Base-by-base conservation (phyloP, 2,113 vertebrate genomes). In the Pavo muticus region DNA sequence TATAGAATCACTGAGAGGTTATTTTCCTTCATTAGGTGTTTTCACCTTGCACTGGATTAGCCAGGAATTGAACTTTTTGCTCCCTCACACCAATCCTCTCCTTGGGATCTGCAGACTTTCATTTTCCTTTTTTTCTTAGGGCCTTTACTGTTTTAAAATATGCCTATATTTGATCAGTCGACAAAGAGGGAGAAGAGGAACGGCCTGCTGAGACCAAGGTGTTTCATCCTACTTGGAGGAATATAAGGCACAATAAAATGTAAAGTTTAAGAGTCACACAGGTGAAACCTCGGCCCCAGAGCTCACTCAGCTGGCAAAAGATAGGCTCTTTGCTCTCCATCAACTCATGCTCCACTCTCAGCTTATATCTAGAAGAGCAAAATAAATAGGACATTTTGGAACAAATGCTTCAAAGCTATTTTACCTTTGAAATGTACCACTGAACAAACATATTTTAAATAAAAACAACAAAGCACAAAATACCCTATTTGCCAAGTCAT, bases 351-450 rank as follows among this genome's bases (percentile, higher is more conserved):
- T 50, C 52, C 35, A 63, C 67, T 47, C 70, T 78, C 77, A 45
- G 42, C 71, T 88, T 32, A 48, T n/a, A 84, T 30, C n/a, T 65
- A 52, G 54, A 64, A 91, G 84, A 91, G 73, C 39, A 42, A 79
- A 91, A 87, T 75, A 89, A 94, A 88, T 57, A 27, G 21, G 9
- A 3, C 68, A n/a, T 91, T 89, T 91, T 73, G 81, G 74, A 95
- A 77, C 45, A 91, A 44, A 8, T 73, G 13, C 48, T 87, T 94
- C 54, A 84, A 84, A 96, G 32, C 35, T 75, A 54, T 69, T 84
- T 70, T 84, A 71, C 29, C 30, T 92, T 87, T 76, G 77, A 94
- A 88, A 75, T 18, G 15, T 32, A 78, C 32, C 39, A 42, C 50
- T 57, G 54, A 27, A 70, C 63, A 52, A 61, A 84, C 3, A 42